A percentile compares a stretch with the other conserved stretches of the same genome.
Evolutionary conservation across 2,888 invertebrate species (phyloP).

Genomic region (Drosophila kuntzei): DNA sequence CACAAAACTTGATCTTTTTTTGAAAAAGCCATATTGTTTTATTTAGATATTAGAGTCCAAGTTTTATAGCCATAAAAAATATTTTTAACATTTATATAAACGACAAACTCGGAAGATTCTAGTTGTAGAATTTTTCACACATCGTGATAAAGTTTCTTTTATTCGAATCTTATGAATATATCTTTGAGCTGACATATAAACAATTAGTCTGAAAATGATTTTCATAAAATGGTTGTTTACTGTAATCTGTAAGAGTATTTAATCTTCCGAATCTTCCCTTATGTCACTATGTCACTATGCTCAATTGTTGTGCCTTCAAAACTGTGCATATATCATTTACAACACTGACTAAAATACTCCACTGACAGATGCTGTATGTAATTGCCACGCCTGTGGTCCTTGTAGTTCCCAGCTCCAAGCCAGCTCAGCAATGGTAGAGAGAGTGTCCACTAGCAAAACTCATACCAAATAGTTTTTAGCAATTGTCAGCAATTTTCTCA

Average conservation of each 20-base stretch:
- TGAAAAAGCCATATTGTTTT: too few relatives aligned
- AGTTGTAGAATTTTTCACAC: too few relatives aligned
- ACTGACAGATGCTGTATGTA: slow-evolving; percentile 33
- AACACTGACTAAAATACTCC: slow-evolving; percentile 17
- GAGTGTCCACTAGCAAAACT: not conserved
- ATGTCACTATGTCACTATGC: not conserved
- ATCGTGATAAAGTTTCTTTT: too few relatives aligned
- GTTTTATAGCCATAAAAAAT: too few relatives aligned
- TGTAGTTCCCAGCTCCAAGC: slow-evolving; percentile 1
- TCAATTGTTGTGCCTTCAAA: slow-evolving; percentile 23
- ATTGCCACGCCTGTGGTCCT: slow-evolving; percentile 40
- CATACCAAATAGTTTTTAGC: slow-evolving; percentile 67
- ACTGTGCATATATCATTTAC: slow-evolving; percentile 56
- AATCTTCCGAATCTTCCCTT: not conserved
- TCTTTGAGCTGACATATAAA: too few relatives aligned
- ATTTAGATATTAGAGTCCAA: too few relatives aligned
- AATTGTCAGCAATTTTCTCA: slow-evolving; percentile 83
- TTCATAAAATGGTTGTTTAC: too few relatives aligned
- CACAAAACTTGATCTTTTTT: too few relatives aligned
- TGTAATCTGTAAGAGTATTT: slow-evolving; percentile 1
- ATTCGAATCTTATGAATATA: too few relatives aligned
- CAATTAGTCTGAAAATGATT: too few relatives aligned
- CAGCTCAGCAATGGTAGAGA: not conserved
- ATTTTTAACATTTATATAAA: too few relatives aligned
- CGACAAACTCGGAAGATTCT: too few relatives aligned